These are phyloP conservation scores for Chrysopa pallens DNA, from an alignment of 1,140 invertebrate genomes.

Conservation along the genomic window DNA sequence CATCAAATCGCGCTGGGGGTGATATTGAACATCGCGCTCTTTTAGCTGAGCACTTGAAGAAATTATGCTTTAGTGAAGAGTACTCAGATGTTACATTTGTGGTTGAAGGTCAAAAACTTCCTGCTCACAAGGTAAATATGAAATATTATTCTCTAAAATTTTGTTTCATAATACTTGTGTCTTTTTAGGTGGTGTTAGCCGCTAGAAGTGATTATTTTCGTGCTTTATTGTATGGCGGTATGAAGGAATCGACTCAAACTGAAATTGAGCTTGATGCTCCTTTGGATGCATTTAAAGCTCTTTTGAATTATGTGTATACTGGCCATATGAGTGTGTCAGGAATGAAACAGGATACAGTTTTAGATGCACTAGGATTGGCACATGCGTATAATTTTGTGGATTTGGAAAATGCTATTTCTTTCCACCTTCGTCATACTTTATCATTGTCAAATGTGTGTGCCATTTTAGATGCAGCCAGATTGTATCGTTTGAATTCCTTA, in stretches of 20 bases:
- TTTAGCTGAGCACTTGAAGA: slow-evolving; percentile 61
- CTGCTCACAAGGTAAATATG: slow-evolving; percentile 58
- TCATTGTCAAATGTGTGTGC: slow-evolving; percentile 79
- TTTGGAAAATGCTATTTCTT: slow-evolving; percentile 77
- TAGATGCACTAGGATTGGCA: slow-evolving; percentile 76
- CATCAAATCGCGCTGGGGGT: slow-evolving; percentile 3
- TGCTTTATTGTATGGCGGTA: slow-evolving; percentile 75
- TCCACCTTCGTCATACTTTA: slow-evolving; percentile 78
- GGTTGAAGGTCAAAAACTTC: slow-evolving; percentile 67
- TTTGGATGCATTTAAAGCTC: slow-evolving; percentile 71
- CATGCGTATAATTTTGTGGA: slow-evolving; percentile 92
- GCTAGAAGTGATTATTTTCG: slow-evolving; percentile 90
- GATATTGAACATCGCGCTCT: slow-evolving; percentile 25
- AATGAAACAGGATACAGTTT: slow-evolving; percentile 67
- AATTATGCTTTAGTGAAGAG: slow-evolving; percentile 67
- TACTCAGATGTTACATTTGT: slow-evolving; percentile 83
- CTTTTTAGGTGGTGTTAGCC: slow-evolving; percentile 53
- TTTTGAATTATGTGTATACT: slow-evolving; percentile 92
- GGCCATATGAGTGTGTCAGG: slow-evolving; percentile 66
- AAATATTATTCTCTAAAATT: not conserved
- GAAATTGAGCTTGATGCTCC: slow-evolving; percentile 78
- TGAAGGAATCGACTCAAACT: slow-evolving; percentile 61
- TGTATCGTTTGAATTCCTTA: slow-evolving; percentile 38
- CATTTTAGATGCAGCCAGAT: slow-evolving; percentile 74
- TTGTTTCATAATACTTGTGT: not conserved